These are phyloP conservation scores for Coendou prehensilis DNA, from an alignment of 2,797 vertebrate genomes.

Conservation along the genomic window DNA sequence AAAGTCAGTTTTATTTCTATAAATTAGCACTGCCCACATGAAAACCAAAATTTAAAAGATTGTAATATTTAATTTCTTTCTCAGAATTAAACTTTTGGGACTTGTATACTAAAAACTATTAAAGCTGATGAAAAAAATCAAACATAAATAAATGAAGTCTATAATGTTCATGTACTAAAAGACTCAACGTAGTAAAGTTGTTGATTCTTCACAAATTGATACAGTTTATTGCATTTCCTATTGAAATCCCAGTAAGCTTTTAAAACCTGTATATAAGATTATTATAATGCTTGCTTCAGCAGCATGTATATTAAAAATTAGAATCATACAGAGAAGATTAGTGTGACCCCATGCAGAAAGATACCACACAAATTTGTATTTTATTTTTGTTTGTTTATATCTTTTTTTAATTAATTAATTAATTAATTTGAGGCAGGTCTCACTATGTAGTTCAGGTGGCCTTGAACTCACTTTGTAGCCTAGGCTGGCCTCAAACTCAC, in stretches of 20 bases:
- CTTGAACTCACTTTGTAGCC: background rate
- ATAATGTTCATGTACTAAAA: background rate
- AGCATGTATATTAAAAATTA: background rate
- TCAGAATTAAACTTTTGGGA: background rate
- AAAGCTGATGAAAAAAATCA: background rate
- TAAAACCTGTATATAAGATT: background rate
- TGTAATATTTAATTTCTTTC: background rate
- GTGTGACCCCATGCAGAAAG: background rate
- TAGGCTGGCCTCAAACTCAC: background rate
- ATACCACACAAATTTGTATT: background rate
- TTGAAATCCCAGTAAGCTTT: background rate
- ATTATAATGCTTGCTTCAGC: background rate
- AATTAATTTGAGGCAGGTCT: no score
- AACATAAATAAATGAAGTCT: background rate
- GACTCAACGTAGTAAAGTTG: background rate
- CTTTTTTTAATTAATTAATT: no score
- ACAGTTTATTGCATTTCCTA: background rate
- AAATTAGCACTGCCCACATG: background rate
- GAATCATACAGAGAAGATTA: background rate
- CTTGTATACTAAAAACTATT: background rate
- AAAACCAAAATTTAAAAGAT: background rate
- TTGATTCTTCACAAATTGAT: background rate
- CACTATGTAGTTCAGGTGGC: background rate
- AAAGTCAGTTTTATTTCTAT: background rate
- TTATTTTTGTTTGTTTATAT: background rate